These are phyloP conservation scores for Pantelozetes paolii DNA, from an alignment of 2,888 invertebrate genomes.

Conservation along the genomic window DNA sequence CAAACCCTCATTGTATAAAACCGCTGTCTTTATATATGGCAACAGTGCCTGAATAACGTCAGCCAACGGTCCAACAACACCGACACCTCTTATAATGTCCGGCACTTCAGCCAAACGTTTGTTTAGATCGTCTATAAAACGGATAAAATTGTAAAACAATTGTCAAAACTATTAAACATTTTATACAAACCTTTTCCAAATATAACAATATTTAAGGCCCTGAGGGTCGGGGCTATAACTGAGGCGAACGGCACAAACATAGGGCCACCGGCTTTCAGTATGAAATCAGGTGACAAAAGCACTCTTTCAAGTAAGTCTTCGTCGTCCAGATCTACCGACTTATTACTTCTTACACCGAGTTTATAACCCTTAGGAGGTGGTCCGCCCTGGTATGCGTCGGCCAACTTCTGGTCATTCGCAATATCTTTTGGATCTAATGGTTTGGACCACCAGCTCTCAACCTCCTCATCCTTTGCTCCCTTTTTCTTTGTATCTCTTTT, in stretches of 20 bases:
- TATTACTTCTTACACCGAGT: background rate
- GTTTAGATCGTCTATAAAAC: background rate
- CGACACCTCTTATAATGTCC: slow-evolving; percentile 20
- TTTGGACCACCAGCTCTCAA: background rate
- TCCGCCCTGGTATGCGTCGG: slow-evolving; percentile 15
- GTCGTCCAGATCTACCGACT: background rate
- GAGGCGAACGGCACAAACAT: slow-evolving; percentile 4
- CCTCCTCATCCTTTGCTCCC: background rate
- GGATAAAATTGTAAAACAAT: background rate
- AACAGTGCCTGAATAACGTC: background rate
- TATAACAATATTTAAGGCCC: background rate
- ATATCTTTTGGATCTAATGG: background rate
- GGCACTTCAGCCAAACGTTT: slow-evolving; percentile 5
- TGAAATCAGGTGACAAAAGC: background rate
- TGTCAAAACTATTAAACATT: background rate
- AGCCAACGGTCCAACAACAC: slow-evolving; percentile 2
- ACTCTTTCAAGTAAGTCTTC: background rate
- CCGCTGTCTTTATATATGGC: background rate
- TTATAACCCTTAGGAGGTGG: slow-evolving; percentile 10
- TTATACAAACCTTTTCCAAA: background rate
- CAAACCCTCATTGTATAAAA: background rate
- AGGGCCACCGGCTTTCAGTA: slow-evolving; percentile 11
- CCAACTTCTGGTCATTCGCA: background rate
- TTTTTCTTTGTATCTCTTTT: too few species aligned
- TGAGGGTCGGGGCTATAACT: background rate